Base-by-base conservation (phyloP, 2,888 invertebrate genomes). In the Eupithecia subumbrata region DNA sequence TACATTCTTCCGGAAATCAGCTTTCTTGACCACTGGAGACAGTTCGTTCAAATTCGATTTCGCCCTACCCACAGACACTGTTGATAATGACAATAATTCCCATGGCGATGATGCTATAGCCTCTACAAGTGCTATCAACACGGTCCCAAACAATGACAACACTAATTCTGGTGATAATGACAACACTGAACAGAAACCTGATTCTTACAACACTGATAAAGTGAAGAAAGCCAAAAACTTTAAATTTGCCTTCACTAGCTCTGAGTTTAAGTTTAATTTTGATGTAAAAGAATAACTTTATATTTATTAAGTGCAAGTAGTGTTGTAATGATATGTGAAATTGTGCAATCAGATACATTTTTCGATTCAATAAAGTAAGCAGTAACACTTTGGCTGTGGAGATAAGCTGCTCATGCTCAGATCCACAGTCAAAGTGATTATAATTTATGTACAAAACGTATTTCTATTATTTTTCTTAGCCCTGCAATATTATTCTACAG, bases 251-350 rank as follows among this genome's bases (percentile, higher is more conserved):
- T 90, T 91, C 79, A 91, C 95, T 34, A 93, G 92, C 79, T 93
- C 95, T 78, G 92, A 91, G 75, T 97, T 97, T 90, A 96, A 95
- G 86, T 97, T 97, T 92, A 96, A 96, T 91, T 97, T 97, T 91
- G 84, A 89, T 87, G 83, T 90, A 83, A 85, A 89, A 84, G 84
- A 87, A 69, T 90, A 86, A 82, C 48, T 82, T 68, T 69, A 64
- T 77, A 60, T 56, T 56, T 52, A 52, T 52, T 30, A 78, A 66
- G 67, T 71, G 63, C 48, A 71, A 73, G 5, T 64, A 68, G 48
- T 66, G 22, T 40, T 18, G 25, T 69, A 72, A 64, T 74, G 34
- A 69, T 74, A 48, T 76, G 74, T 74, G 52, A 25, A 67, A 37
- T 8, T 70, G 76, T 76, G 73, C 73, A 71, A 71, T 73, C 68